A percentile compares a stretch with the other conserved stretches of the same genome.
These are phyloP conservation scores for Dynastes maya DNA, from an alignment of 2,888 invertebrate genomes.

Conservation along the genomic window DNA sequence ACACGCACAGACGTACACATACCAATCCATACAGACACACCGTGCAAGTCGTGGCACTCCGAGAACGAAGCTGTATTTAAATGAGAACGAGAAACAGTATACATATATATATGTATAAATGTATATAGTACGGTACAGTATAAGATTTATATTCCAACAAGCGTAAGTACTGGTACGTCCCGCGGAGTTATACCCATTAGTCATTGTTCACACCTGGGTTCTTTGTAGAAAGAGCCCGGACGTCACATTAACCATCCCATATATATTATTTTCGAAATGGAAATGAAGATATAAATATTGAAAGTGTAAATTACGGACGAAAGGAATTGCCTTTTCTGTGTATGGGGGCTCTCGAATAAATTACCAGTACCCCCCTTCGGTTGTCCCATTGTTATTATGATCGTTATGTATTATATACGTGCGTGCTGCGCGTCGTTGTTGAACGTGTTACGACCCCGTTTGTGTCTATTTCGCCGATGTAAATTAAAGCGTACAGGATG, in stretches of 20 bases:
- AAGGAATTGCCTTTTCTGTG: conserved; percentile 48
- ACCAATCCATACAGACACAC: background rate
- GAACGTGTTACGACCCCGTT: background rate
- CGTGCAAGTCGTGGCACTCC: background rate
- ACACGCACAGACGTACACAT: conserved; percentile 5
- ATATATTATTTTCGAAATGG: conserved; percentile 58
- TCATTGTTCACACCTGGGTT: conserved; percentile 62
- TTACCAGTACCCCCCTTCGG: conserved; percentile 26
- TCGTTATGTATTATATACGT: conserved; percentile 26
- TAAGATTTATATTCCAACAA: conserved; percentile 60
- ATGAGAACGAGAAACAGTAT: conserved; percentile 54
- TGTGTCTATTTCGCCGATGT: conserved; percentile 1
- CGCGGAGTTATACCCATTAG: conserved; percentile 59
- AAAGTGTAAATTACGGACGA: conserved; percentile 54
- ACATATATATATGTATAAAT: conserved; percentile 14
- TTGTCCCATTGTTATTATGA: conserved; percentile 26
- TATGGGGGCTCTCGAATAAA: conserved; percentile 36
- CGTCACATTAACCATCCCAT: conserved; percentile 55
- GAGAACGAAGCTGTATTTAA: conserved; percentile 57
- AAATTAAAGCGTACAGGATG: conserved; percentile 1
- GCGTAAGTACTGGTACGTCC: conserved; percentile 59
- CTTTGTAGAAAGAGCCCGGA: conserved; percentile 53
- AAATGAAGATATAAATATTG: conserved; percentile 62
- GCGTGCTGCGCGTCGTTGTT: conserved; percentile 1
- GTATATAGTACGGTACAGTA: conserved; percentile 12